Percentiles rank a stretch among this genome's conserved stretches.
phyloP scores from a whole-genome alignment of 1,140 invertebrate genomes.

The Belonocnema kinseyi region DNA sequence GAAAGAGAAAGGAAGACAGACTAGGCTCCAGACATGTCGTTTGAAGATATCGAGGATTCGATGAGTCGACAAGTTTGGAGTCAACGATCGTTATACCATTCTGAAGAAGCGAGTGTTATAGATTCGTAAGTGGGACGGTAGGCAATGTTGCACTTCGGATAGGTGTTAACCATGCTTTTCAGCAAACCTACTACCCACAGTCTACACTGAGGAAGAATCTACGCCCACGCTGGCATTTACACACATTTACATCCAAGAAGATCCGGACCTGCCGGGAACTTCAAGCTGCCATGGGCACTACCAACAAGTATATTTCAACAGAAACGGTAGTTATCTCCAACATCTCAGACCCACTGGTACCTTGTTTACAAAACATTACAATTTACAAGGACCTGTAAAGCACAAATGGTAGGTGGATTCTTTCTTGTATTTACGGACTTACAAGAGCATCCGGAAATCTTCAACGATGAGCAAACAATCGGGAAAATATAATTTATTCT shows the following conservation, averaged over 20 bases:
- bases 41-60: neutral
- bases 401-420: slow-evolving; percentile 1
- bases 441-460: slow-evolving; percentile 13
- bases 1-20: slow-evolving; percentile 28
- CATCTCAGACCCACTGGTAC: slow-evolving; percentile 21
- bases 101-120: neutral
- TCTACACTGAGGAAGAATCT: neutral
- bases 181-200: neutral
- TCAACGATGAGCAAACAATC: neutral
- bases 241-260: slow-evolving; percentile 6
- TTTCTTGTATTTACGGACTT: slow-evolving; percentile 1
- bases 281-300: slow-evolving; percentile 22
- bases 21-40: neutral
- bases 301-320: slow-evolving; percentile 17
- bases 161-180: slow-evolving; percentile 29
- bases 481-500: neutral
- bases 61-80: slow-evolving; percentile 28
- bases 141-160: slow-evolving; percentile 12
- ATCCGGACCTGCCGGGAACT: slow-evolving; percentile 6
- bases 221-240: slow-evolving; percentile 1
- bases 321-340: slow-evolving; percentile 26
- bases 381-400: slow-evolving; percentile 30
- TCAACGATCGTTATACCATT: slow-evolving; percentile 26
- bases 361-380: slow-evolving; percentile 32
- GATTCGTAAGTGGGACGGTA: slow-evolving; percentile 5